Conservation (phyloP, 2,797 vertebrate genomes). For the Ctenopoma multispine region DNA sequence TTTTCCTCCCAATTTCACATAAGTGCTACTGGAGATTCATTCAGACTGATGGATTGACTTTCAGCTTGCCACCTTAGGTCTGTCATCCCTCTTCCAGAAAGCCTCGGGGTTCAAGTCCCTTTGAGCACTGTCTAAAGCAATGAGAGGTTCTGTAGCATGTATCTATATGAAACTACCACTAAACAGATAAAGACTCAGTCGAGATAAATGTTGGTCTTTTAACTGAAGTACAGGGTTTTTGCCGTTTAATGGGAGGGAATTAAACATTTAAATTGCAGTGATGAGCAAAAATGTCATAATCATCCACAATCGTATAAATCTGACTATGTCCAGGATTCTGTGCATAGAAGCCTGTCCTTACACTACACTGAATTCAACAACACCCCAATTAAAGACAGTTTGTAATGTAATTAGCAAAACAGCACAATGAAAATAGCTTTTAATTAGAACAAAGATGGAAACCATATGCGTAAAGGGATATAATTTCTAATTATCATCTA, state of each 20-base stretch:
- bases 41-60: conserved; percentile 65
- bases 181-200: conserved; percentile 45
- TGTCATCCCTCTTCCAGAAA: conserved; percentile 55
- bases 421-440: conserved; percentile 4
- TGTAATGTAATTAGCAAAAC: conserved; percentile 7
- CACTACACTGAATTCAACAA: neutral
- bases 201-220: conserved; percentile 51
- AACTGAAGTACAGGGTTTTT: conserved; percentile 22
- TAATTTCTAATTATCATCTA: conserved; percentile 3
- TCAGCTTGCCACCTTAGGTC: conserved; percentile 58
- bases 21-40: conserved; percentile 63
- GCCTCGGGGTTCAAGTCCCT: conserved; percentile 48
- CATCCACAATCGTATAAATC: neutral
- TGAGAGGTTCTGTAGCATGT: conserved; percentile 40
- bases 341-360: neutral
- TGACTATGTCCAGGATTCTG: neutral
- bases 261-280: conserved; percentile 4
- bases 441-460: conserved; percentile 15
- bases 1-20: conserved; percentile 40
- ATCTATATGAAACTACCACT: conserved; percentile 29
- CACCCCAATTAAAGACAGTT: neutral
- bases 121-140: conserved; percentile 51
- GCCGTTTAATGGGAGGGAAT: conserved; percentile 14
- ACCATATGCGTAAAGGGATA: neutral
- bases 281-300: conserved; percentile 2